Percentiles rank a stretch among this genome's conserved stretches.
Evolutionary conservation across 2,888 invertebrate species (phyloP).

Genomic region (Xiphydria camelus): DNA sequence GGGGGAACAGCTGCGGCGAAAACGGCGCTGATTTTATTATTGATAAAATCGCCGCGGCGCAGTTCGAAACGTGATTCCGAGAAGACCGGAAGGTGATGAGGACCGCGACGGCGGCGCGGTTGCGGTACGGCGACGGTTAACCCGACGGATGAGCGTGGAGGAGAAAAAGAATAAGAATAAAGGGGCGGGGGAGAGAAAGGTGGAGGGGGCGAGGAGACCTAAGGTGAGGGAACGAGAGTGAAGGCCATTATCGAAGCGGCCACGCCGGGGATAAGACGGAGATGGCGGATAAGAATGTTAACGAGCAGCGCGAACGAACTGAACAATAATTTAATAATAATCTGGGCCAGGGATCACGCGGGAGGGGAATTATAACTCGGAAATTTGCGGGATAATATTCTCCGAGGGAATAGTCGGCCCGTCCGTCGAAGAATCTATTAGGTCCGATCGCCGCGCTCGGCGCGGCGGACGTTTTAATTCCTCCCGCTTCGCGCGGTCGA

Average conservation of each 20-base stretch:
- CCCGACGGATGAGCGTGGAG: neutral
- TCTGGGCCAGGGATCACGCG: conserved; percentile 3
- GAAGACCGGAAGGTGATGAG: conserved; percentile 1
- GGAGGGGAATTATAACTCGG: conserved; percentile 11
- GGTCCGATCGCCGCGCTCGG: neutral
- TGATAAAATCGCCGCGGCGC: neutral
- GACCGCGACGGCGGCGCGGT: neutral
- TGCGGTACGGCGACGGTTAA: neutral
- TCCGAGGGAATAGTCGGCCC: neutral
- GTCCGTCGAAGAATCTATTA: conserved; percentile 6
- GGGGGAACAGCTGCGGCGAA: too few relatives aligned
- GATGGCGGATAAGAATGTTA: conserved; percentile 17
- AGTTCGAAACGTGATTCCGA: neutral
- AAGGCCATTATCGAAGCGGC: neutral
- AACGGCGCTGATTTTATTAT: too few relatives aligned
- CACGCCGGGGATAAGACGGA: conserved; percentile 1
- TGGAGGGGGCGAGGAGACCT: too few relatives aligned
- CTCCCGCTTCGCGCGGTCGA: too few relatives aligned
- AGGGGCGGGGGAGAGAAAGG: neutral
- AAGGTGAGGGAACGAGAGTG: neutral
- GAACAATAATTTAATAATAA: conserved; percentile 16
- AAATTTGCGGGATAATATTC: conserved; percentile 12
- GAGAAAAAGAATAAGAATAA: neutral
- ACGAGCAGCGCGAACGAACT: conserved; percentile 15
- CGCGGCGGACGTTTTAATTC: too few relatives aligned